Evolutionary conservation across 2,113 vertebrate genomes (phyloP), one percentile per base, ranked within the genome.

Genomic region (Setophaga kirtlandii): DNA sequence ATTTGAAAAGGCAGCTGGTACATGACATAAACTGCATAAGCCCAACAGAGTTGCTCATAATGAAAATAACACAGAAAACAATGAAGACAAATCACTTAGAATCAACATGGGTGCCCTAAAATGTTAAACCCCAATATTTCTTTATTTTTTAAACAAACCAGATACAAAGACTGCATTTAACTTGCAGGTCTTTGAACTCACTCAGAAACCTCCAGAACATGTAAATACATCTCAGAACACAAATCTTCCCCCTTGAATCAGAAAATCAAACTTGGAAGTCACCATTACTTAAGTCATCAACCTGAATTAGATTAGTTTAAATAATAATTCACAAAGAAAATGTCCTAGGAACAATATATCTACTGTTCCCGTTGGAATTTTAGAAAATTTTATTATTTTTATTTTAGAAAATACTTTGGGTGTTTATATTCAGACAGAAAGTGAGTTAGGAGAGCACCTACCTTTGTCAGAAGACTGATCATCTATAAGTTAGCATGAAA

Each of bases 381-480:
- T 52, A 52, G 19, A 23, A 78, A 63, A 33, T 21, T 4, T 21
- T 55, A 33, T 55, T 55, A 13, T 33, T 55, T 33, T 55, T 37
- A 7, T 30, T 56, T 70, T 20, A 56, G 31, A 42, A 87, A 88
- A 86, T 25, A 12, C 52, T 80, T 22, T 31, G 24, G 14, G 50
- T 22, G 9, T 41, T 79, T 16, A 8, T 56, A 77, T 50, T 41
- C 31, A 28, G 76, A 68, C n/a, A 94, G 17, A 44, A 79, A 79
- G 41, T 3, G 17, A 71, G 18, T 55, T 14, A 67, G 90, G 19
- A 73, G 82, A 58, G 65, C 69, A 98, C 99, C 78, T 98, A 99
- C 99, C 99, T 99, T 98, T 98, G 62, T 99, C 98, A 98, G 99
- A 99, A 96, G 98, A 97, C 78, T 98, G 99, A 96, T 99, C 99